Conservation (phyloP, 2,797 vertebrate genomes). For the Ctenopoma multispine region DNA sequence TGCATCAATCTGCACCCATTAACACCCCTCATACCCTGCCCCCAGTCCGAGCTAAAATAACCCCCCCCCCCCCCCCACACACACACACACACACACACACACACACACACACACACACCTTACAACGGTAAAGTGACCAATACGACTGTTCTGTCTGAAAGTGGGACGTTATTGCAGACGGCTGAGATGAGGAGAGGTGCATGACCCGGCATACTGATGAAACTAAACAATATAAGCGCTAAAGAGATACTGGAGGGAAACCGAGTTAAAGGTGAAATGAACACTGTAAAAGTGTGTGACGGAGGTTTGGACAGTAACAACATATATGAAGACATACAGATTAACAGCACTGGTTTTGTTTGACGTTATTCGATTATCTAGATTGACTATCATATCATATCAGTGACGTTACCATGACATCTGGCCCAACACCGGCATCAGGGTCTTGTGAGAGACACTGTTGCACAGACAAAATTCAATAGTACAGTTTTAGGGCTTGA, state of each 20-base stretch:
- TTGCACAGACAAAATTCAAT: conserved; percentile 76
- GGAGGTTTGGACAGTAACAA: conserved; percentile 1
- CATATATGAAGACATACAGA: conserved; percentile 29
- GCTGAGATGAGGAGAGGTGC: conserved; percentile 53
- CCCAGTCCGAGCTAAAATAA: not conserved
- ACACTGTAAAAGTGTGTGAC: not conserved
- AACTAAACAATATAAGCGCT: conserved; percentile 34
- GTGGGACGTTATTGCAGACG: conserved; percentile 68
- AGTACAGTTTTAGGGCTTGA: conserved; percentile 73
- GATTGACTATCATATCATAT: conserved; percentile 74
- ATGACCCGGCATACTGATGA: conserved; percentile 76
- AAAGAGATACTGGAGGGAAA: conserved; percentile 3
- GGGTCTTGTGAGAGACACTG: conserved; percentile 61
- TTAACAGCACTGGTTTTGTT: conserved; percentile 51
- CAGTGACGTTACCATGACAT: conserved; percentile 76
- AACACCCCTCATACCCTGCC: conserved; percentile 30
- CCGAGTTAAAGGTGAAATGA: conserved; percentile 36
- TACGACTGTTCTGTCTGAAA: conserved; percentile 60
- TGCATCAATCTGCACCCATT: conserved; percentile 75
- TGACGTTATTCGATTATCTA: conserved; percentile 71
- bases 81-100: too few relatives aligned
- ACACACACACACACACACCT: too few relatives aligned
- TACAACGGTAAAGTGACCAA: conserved; percentile 55
- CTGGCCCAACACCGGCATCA: conserved; percentile 57
- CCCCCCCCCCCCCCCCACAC: conserved; percentile 11